Base-by-base conservation (phyloP, 1,140 invertebrate species). In the Dendroctonus ponderosae region DNA sequence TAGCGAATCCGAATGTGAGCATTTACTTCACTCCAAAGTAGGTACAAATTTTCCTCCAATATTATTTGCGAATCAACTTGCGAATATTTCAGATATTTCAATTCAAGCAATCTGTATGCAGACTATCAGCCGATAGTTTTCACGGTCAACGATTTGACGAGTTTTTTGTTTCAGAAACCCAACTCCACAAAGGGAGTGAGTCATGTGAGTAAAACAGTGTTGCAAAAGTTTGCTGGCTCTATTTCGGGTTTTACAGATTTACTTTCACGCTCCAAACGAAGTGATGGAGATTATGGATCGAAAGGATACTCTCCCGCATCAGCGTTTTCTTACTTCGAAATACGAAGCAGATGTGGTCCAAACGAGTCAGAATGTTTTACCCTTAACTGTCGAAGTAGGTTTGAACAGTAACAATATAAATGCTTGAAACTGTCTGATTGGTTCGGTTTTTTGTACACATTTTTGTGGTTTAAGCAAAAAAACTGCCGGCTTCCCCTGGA, bases 401-500 rank as follows among this genome's bases (percentile, higher is more conserved):
- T 14, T 7, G 3, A 9, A 12, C 1, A 4, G 12, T 11, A 46
- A 46, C 2, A 46, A 46, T 46, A 2, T 4, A 2, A 12, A 26
- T 26, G 9, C 7, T 56, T 56, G 5, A 39, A 38, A 38, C 15
- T n/a, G 15, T 52, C 8, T 52, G 5, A 5, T 26, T 26, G 26
- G 5, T 8, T 1, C 8, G 8, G 15, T 1, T 46, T 11, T 46
- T 46, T 46, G 4, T 15, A 2, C 2, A 52, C 4, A 46, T 46
- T 46, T 46, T 2, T 54, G 11, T 12, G 44, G 41, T 65, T 66
- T 60, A 7, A 59, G 44, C 70, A 72, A 66, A 74, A 67, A 68
- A 66, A 72, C 38, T 74, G 70, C 41, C 46, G 63, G 38, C 52
- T 70, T 14, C n/a, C 14, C 4, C 6, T 63, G 38, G 72, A 74